Evolutionary conservation across 2,888 invertebrate genomes (phyloP).

Genomic region (Drosophila peninsularis): DNA sequence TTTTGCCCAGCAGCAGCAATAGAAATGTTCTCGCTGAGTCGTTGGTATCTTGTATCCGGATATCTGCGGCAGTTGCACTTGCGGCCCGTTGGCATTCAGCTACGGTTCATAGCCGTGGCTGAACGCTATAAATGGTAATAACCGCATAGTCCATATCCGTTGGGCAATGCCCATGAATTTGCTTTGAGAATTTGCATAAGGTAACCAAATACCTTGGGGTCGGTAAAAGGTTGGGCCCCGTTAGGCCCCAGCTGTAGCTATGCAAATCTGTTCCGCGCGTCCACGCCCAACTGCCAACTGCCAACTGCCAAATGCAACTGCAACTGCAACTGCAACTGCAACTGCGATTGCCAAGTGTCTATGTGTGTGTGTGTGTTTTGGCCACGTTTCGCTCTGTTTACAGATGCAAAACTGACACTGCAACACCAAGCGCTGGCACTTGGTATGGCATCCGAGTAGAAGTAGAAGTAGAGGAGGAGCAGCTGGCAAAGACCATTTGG

Average conservation of each 20-base stretch:
- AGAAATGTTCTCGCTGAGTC: not conserved
- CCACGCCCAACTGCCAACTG: slow-evolving; percentile 37
- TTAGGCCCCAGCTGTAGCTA: slow-evolving; percentile 37
- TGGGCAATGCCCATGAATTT: slow-evolving; percentile 58
- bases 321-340: slow-evolving; percentile 11
- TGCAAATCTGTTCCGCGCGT: slow-evolving; percentile 37
- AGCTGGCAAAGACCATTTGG: slow-evolving; percentile 27
- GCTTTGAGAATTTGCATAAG: slow-evolving; percentile 60
- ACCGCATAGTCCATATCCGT: slow-evolving; percentile 55
- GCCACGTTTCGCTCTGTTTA: slow-evolving; percentile 67
- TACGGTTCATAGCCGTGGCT: slow-evolving; percentile 16
- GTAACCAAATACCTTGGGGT: slow-evolving; percentile 57
- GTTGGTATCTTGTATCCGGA: not conserved
- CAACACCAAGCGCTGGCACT: slow-evolving; percentile 55
- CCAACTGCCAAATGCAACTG: slow-evolving; percentile 22
- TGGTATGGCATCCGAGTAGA: slow-evolving; percentile 25
- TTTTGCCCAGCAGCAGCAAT: not conserved
- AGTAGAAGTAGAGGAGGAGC: slow-evolving; percentile 4
- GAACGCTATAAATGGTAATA: slow-evolving; percentile 46
- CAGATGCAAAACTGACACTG: slow-evolving; percentile 72
- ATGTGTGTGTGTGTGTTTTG: slow-evolving; percentile 21
- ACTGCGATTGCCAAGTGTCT: not conserved
- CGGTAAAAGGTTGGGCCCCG: slow-evolving; percentile 57
- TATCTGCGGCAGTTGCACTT: slow-evolving; percentile 26
- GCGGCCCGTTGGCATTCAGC: slow-evolving; percentile 18